These are phyloP conservation scores for Taurulus bubalis DNA, from an alignment of 2,113 vertebrate genomes.

Conservation along the genomic window DNA sequence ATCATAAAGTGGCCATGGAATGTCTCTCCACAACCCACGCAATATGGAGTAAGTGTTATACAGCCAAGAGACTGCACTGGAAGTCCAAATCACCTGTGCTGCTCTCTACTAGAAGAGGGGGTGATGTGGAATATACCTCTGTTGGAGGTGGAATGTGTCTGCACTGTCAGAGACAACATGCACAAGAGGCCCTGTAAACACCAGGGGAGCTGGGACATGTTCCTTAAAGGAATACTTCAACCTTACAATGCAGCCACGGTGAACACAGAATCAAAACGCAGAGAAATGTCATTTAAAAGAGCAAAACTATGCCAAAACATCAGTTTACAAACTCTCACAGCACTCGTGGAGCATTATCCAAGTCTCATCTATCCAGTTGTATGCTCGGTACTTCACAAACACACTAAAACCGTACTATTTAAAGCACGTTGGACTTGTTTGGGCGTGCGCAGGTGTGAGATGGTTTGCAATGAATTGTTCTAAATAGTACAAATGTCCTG, in stretches of 20 bases:
- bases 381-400: background rate
- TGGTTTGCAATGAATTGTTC: background rate
- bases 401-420: background rate
- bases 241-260: background rate
- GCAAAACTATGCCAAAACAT: background rate
- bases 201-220: background rate
- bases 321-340: background rate
- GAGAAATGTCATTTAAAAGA: background rate
- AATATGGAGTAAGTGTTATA: slow-evolving; percentile 40
- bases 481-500: background rate
- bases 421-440: too few relatives aligned
- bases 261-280: background rate
- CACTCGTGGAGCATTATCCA: background rate
- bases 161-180: slow-evolving; percentile 43
- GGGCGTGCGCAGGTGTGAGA: background rate
- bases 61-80: slow-evolving; percentile 24
- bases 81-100: slow-evolving; percentile 30
- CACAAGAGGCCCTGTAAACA: slow-evolving; percentile 27
- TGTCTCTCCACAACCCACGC: slow-evolving; percentile 53
- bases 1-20: slow-evolving; percentile 56
- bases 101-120: slow-evolving; percentile 19
- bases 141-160: slow-evolving; percentile 39
- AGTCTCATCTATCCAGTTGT: background rate
- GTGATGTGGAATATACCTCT: slow-evolving; percentile 22
- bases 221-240: background rate